These are phyloP conservation scores for Ctenomys sociabilis DNA, from an alignment of 2,113 vertebrate genomes.

Conservation along the genomic window DNA sequence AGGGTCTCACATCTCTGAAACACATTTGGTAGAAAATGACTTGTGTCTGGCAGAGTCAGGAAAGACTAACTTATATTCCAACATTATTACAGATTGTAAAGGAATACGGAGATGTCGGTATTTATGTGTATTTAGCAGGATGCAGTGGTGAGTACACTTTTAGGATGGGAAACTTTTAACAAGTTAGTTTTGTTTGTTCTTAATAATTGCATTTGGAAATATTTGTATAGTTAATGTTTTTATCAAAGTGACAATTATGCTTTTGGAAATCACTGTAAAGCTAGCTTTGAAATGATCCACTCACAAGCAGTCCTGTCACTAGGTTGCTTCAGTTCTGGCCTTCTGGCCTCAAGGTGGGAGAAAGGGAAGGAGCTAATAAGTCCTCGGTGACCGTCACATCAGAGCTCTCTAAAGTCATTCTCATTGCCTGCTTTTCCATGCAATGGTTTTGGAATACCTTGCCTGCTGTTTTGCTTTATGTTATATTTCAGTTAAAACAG, in stretches of 20 bases:
- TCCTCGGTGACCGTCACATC: neutral
- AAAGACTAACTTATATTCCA: constrained; percentile 77
- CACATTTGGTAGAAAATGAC: neutral
- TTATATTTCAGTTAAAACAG: constrained; percentile 25
- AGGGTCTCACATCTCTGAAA: neutral
- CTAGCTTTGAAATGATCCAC: constrained; percentile 28
- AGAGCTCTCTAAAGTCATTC: neutral
- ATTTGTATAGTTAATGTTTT: constrained; percentile 43
- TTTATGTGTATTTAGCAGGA: constrained; percentile 91
- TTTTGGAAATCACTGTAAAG: constrained; percentile 32
- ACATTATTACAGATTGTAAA: constrained; percentile 91
- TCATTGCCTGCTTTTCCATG: neutral
- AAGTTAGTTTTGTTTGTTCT: neutral
- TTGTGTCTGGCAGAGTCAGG: neutral
- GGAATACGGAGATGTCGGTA: constrained; percentile 90
- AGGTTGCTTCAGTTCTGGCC: neutral
- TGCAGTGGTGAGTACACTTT: constrained; percentile 90
- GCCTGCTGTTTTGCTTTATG: neutral
- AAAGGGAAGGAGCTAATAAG: neutral
- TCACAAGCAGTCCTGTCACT: neutral
- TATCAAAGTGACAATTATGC: neutral
- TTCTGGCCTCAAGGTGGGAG: neutral
- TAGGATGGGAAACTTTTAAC: constrained; percentile 40
- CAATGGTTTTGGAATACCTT: neutral
- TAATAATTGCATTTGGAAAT: constrained; percentile 29